phyloP scores from a whole-genome alignment of 2,888 invertebrate species.

The Sphinx pinastri region DNA sequence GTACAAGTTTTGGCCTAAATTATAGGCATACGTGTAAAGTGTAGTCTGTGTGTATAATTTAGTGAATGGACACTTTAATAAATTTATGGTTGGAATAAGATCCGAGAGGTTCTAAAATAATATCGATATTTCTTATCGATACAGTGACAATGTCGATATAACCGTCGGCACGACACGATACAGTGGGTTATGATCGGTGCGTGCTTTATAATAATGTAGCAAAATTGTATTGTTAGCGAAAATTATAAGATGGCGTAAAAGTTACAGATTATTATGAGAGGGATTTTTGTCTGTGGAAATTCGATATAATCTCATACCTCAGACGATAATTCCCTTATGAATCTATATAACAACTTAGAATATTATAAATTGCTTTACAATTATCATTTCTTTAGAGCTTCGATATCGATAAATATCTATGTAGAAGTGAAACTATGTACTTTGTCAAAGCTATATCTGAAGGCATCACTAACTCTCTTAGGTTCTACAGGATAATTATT shows the following conservation, averaged over 20 bases:
- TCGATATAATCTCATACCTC: background rate
- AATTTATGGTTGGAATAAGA: background rate
- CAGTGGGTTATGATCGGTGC: constrained; percentile 33
- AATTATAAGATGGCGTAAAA: background rate
- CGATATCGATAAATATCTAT: background rate
- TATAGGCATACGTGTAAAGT: background rate
- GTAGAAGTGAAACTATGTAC: background rate
- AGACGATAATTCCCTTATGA: background rate
- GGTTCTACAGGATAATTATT: background rate
- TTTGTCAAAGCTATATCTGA: background rate
- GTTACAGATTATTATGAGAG: background rate
- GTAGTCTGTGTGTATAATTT: background rate
- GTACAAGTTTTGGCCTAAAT: background rate
- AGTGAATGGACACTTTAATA: background rate
- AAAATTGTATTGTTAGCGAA: constrained; percentile 12
- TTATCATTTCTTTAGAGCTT: background rate
- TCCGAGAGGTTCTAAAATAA: too few relatives aligned
- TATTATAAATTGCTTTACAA: background rate
- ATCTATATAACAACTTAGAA: background rate
- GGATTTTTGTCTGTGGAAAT: background rate
- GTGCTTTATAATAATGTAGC: background rate
- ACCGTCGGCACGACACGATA: constrained; percentile 39
- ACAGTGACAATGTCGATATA: background rate
- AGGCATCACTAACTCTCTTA: background rate
- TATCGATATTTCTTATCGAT: constrained; percentile 2